Conservation (phyloP, 2,888 invertebrate genomes). For the Archips crataeganus region DNA sequence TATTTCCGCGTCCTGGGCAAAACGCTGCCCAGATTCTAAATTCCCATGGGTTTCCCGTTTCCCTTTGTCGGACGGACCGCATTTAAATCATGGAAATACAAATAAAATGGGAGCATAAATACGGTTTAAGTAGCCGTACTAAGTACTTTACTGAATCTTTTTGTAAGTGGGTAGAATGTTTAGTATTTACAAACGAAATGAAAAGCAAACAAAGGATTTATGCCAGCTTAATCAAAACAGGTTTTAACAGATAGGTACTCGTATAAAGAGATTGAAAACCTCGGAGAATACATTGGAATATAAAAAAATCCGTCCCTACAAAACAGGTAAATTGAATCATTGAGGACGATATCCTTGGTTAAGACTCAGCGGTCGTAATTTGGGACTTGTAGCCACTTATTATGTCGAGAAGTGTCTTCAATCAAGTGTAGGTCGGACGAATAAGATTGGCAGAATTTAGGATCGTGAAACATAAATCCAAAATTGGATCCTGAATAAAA, state of each 20-base stretch:
- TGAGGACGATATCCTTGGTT: background rate
- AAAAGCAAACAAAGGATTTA: background rate
- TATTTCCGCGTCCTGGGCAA: conserved; percentile 22
- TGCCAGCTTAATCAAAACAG: background rate
- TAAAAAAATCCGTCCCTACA: background rate
- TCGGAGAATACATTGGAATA: background rate
- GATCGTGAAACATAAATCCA: conserved; percentile 17
- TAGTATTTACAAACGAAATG: conserved; percentile 1
- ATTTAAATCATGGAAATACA: conserved; percentile 29
- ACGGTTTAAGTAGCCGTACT: background rate
- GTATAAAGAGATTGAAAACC: background rate
- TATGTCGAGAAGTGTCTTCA: conserved; percentile 20
- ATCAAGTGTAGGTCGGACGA: conserved; percentile 20
- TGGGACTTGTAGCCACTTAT: conserved; percentile 14
- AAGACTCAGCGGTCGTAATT: conserved; percentile 8
- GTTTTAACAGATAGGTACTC: background rate
- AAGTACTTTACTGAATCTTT: conserved; percentile 3
- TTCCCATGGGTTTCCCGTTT: conserved; percentile 17
- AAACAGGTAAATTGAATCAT: conserved; percentile 9
- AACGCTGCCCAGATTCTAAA: conserved; percentile 33
- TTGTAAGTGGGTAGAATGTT: background rate
- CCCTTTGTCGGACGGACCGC: conserved; percentile 29
- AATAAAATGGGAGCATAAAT: conserved; percentile 20
- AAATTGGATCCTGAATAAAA: conserved; percentile 29
- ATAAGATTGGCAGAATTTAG: conserved; percentile 8